These are phyloP conservation scores for Ursus arctos DNA, from an alignment of 2,113 vertebrate species.

Conservation along the genomic window DNA sequence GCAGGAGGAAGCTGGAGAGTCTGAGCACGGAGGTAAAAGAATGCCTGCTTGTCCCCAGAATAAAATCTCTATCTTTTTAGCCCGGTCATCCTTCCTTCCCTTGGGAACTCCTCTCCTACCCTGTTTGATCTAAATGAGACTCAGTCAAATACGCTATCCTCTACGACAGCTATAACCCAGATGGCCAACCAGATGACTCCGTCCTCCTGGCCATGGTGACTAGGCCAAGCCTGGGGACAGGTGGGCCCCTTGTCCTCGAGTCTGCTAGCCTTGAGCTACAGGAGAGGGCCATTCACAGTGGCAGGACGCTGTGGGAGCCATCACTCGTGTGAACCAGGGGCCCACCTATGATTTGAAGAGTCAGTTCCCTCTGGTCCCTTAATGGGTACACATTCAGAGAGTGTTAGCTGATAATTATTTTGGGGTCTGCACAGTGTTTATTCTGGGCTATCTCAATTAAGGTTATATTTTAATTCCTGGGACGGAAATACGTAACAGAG, in stretches of 20 bases:
- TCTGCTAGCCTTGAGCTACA: not conserved
- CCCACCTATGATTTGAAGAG: not conserved
- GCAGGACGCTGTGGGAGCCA: not conserved
- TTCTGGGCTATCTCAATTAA: not conserved
- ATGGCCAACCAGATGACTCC: not conserved
- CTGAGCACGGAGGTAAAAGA: not conserved
- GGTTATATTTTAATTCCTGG: not conserved
- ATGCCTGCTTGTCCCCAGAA: not conserved
- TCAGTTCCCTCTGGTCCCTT: not conserved
- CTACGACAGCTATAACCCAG: not conserved
- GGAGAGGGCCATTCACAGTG: not conserved
- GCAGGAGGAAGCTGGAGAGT: not conserved
- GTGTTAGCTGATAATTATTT: not conserved
- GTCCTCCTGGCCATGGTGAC: not conserved
- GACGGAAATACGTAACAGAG: not conserved
- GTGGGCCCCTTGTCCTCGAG: not conserved
- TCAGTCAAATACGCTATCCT: not conserved
- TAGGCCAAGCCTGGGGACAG: not conserved
- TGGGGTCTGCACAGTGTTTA: not conserved
- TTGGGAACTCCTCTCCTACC: not conserved
- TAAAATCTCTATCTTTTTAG: slow-evolving; percentile 9
- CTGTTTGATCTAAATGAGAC: not conserved
- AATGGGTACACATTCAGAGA: not conserved
- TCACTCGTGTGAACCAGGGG: not conserved
- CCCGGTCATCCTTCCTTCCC: not conserved